phyloP scores from a whole-genome alignment of 2,113 vertebrate species.

The Ondatra zibethicus region DNA sequence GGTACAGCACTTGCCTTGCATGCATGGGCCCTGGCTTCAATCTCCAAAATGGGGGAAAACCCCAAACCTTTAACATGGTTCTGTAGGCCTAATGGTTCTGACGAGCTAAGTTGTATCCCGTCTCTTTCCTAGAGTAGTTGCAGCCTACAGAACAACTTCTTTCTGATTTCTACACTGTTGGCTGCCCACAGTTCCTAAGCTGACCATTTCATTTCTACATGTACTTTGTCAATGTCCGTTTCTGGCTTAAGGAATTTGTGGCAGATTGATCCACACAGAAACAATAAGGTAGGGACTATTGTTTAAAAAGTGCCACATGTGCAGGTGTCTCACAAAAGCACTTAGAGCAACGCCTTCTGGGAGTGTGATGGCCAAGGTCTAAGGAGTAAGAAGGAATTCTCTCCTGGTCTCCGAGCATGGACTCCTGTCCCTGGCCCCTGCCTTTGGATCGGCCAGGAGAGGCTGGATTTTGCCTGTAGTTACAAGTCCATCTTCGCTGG shows the following conservation, averaged over 20 bases:
- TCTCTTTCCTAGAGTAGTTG: background rate
- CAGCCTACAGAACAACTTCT: background rate
- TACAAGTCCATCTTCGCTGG: too few species aligned
- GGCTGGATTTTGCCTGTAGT: background rate
- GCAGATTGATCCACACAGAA: constrained; percentile 11
- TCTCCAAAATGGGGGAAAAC: too few species aligned
- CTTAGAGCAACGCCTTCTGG: background rate
- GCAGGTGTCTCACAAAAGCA: background rate
- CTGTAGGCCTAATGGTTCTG: background rate
- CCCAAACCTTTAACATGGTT: background rate
- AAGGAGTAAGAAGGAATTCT: background rate
- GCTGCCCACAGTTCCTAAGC: background rate
- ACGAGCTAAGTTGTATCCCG: background rate
- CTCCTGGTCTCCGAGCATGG: accelerated
- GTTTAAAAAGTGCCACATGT: background rate
- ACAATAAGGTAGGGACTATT: background rate
- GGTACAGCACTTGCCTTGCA: background rate
- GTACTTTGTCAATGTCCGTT: background rate
- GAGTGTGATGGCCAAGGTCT: background rate
- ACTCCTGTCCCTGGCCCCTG: background rate
- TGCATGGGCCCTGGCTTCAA: background rate
- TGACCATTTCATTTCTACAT: background rate
- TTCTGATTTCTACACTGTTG: background rate
- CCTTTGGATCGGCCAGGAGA: background rate
- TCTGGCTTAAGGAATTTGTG: background rate